These are phyloP conservation scores for Henricia sp. DNA, from an alignment of 53 echinoderm and acorn worm genomes.

Conservation along the genomic window DNA sequence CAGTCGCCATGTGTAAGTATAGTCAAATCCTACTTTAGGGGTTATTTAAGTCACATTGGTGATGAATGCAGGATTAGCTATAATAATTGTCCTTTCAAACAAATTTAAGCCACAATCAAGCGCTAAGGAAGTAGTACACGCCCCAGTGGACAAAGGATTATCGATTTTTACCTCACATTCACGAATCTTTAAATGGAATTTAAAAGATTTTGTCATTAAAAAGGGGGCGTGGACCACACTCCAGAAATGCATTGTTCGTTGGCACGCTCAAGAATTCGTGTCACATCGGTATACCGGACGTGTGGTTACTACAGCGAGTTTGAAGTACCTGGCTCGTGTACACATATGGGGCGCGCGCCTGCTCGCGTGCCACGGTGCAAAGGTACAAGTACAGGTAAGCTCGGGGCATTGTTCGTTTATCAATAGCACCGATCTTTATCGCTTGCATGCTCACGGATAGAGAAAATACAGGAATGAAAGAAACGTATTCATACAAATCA, in stretches of 20 bases:
- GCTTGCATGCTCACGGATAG: background rate
- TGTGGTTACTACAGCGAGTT: conserved; percentile 23
- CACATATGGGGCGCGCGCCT: conserved; percentile 33
- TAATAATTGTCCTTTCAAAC: too few species aligned
- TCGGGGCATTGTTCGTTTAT: background rate
- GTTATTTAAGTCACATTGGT: too few species aligned
- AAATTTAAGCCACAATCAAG: too few species aligned
- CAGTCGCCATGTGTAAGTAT: too few species aligned
- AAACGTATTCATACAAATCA: too few species aligned
- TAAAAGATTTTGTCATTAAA: background rate
- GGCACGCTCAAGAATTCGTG: background rate
- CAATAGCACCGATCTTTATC: conserved; percentile 14
- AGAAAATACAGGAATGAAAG: too few species aligned
- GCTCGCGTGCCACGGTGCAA: conserved; percentile 47
- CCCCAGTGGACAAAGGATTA: too few species aligned
- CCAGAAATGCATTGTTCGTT: conserved; percentile 46
- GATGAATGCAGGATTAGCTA: too few species aligned
- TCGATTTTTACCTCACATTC: background rate
- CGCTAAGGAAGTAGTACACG: too few species aligned
- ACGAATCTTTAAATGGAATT: background rate
- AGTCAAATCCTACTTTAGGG: too few species aligned
- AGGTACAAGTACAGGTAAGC: conserved; percentile 43
- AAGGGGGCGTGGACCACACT: conserved; percentile 37
- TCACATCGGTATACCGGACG: background rate
- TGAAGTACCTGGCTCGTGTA: conserved; percentile 8